A percentile compares a stretch with the other conserved stretches of the same genome.
Evolutionary conservation across 2,113 vertebrate genomes (phyloP).

Genomic region (Ellobius talpinus): DNA sequence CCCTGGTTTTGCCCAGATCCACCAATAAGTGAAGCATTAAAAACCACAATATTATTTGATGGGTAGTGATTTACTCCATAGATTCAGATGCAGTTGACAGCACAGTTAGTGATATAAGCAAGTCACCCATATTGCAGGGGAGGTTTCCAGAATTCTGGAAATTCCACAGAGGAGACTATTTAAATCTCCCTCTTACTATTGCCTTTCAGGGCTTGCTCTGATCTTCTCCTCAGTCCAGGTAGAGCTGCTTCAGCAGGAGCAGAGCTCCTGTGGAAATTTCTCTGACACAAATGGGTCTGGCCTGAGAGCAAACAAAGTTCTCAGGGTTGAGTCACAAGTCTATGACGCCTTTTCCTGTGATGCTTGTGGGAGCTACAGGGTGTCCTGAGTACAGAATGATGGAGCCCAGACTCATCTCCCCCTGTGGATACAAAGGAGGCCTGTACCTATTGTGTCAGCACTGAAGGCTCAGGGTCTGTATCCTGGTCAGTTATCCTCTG

Average conservation of each 20-base stretch:
- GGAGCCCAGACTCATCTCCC: no score
- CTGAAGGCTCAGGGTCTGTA: no score
- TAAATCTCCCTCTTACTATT: slow-evolving; percentile 50
- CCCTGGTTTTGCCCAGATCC: neutral
- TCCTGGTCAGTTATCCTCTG: neutral
- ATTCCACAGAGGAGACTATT: neutral
- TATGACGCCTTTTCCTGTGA: neutral
- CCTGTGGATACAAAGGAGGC: neutral
- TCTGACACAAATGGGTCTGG: neutral
- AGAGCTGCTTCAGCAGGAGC: neutral
- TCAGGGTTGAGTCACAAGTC: neutral
- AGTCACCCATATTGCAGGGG: slow-evolving; percentile 14
- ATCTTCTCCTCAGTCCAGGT: neutral
- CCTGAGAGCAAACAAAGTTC: neutral
- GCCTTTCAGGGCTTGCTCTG: slow-evolving; percentile 23
- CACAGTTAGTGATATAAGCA: slow-evolving; percentile 36
- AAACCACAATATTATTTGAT: neutral
- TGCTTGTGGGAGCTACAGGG: no score
- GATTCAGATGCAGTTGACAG: slow-evolving; percentile 59
- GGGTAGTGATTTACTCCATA: slow-evolving; percentile 57
- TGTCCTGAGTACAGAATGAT: no score
- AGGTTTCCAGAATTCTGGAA: slow-evolving; percentile 55
- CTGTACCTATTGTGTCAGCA: rapidly evolving
- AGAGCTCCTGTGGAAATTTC: neutral
- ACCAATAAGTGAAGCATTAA: neutral